Evolutionary conservation across 2,113 vertebrate species (phyloP).

Genomic region (Pedionomus torquatus): DNA sequence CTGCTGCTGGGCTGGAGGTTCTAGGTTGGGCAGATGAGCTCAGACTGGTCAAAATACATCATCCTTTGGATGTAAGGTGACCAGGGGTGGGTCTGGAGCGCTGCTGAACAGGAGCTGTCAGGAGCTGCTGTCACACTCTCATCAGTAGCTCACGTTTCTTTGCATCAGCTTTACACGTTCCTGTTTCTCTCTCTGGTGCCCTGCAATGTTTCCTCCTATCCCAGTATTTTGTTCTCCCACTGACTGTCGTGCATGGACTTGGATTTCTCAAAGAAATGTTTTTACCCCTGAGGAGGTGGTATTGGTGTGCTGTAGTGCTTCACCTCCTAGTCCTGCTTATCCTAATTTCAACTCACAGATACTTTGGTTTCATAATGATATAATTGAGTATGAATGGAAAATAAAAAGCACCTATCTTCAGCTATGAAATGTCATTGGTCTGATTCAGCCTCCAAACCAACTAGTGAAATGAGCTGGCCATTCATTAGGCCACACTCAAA

Average conservation of each 20-base stretch:
- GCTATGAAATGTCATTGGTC: neutral
- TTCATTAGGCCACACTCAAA: neutral
- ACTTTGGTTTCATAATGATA: neutral
- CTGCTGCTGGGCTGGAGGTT: neutral
- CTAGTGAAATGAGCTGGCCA: neutral
- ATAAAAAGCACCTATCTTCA: neutral
- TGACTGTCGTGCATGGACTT: neutral
- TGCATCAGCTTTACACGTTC: neutral
- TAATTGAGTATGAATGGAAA: neutral
- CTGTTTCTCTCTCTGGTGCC: neutral
- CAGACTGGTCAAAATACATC: neutral
- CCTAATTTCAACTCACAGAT: neutral
- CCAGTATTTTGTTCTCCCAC: neutral
- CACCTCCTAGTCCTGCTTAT: neutral
- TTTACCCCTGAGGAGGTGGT: neutral
- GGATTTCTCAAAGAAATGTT: neutral
- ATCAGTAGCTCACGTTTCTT: neutral
- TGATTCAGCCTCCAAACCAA: neutral
- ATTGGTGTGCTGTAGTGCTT: neutral
- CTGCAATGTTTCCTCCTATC: neutral
- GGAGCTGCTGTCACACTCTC: neutral
- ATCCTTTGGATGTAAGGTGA: neutral
- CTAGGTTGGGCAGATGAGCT: neutral
- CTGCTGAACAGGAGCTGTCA: neutral
- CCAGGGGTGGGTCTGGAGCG: neutral